phyloP scores from a whole-genome alignment of 2,888 invertebrate species.

The Zhuqinia jingwanae region DNA sequence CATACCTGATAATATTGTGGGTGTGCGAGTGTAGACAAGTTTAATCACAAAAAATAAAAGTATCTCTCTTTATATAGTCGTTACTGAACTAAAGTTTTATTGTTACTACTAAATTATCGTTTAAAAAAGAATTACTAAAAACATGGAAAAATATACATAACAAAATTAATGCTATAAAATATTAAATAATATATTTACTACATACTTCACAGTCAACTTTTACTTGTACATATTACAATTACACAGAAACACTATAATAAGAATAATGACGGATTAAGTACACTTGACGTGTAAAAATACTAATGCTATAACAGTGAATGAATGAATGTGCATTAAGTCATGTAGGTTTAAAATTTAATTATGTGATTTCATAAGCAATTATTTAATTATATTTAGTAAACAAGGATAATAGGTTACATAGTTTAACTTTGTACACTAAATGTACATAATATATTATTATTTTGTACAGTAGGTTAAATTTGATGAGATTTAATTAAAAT shows the following conservation, averaged over 20 bases:
- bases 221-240: not conserved
- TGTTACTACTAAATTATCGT: constrained; percentile 33
- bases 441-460: no score
- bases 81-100: constrained; percentile 39
- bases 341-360: constrained; percentile 26
- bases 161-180: not conserved
- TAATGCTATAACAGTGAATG: not conserved
- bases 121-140: not conserved
- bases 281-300: not conserved
- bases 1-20: not conserved
- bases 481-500: no score
- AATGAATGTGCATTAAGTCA: constrained; percentile 36
- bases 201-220: constrained; percentile 25
- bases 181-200: not conserved
- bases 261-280: constrained; percentile 1
- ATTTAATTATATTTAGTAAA: not conserved
- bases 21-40: not conserved
- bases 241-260: not conserved
- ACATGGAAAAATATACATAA: not conserved
- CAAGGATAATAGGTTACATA: not conserved
- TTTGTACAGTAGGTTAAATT: no score
- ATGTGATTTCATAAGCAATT: no score
- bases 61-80: constrained; percentile 30
- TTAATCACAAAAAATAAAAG: not conserved
- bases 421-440: not conserved